Evolutionary conservation across 1,140 invertebrate genomes (phyloP).

Genomic region (Drosophila chauvacae): DNA sequence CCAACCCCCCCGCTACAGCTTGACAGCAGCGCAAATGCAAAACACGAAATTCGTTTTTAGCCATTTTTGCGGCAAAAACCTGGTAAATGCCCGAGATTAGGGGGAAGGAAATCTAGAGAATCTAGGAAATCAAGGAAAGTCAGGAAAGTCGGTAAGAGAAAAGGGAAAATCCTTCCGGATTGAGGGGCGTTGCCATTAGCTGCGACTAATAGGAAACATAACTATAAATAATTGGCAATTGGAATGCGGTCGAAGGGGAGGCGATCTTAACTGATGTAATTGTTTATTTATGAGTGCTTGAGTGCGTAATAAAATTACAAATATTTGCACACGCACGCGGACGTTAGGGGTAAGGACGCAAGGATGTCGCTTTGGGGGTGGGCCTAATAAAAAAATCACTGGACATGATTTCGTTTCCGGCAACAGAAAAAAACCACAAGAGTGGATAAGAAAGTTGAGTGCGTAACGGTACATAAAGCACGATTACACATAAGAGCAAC

Average conservation of each 20-base stretch:
- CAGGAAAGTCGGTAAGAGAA: neutral
- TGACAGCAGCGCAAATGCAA: slow-evolving; percentile 55
- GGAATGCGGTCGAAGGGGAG: slow-evolving; percentile 42
- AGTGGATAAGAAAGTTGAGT: slow-evolving; percentile 64
- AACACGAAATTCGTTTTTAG: slow-evolving; percentile 71
- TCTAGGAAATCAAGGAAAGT: neutral
- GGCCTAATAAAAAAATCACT: slow-evolving; percentile 72
- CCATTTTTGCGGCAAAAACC: slow-evolving; percentile 40
- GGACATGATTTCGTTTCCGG: slow-evolving; percentile 66
- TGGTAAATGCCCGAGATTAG: slow-evolving; percentile 40
- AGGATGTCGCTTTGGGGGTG: slow-evolving; percentile 5
- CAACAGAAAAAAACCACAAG: slow-evolving; percentile 27
- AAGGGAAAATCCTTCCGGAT: neutral
- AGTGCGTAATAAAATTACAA: slow-evolving; percentile 83
- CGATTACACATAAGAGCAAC: slow-evolving; percentile 63
- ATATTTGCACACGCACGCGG: slow-evolving; percentile 75
- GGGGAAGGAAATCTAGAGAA: slow-evolving; percentile 1
- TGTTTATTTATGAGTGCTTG: slow-evolving; percentile 82
- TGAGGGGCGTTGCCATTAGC: slow-evolving; percentile 34
- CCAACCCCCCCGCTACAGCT: neutral
- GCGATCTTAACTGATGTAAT: slow-evolving; percentile 55
- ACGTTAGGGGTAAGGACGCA: slow-evolving; percentile 10
- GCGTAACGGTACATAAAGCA: slow-evolving; percentile 84
- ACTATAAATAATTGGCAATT: slow-evolving; percentile 78
- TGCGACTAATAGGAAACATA: slow-evolving; percentile 70